phyloP scores from a whole-genome alignment of 2,113 vertebrate genomes.

The Neolamprologus sp. region DNA sequence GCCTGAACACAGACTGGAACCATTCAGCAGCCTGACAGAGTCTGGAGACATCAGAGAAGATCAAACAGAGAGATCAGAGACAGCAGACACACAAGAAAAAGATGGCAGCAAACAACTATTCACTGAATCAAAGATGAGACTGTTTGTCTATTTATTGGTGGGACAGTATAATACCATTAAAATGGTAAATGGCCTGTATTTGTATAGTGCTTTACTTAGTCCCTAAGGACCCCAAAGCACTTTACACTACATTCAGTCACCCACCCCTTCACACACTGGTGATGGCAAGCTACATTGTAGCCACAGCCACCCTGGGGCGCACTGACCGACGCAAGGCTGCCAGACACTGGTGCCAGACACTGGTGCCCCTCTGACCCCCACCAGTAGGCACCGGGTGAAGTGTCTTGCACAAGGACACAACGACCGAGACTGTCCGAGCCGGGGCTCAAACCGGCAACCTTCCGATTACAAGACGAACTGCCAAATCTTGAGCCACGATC shows the following conservation, averaged over 20 bases:
- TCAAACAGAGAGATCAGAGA: background rate
- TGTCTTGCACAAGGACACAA: background rate
- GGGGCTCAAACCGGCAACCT: background rate
- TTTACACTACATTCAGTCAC: background rate
- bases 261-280: background rate
- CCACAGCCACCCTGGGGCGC: background rate
- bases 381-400: background rate
- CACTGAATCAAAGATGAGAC: background rate
- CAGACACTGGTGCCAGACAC: background rate
- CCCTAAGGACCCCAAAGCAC: background rate
- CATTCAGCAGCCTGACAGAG: background rate
- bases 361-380: background rate
- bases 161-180: background rate
- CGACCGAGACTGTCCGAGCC: background rate
- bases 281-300: background rate
- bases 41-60: background rate
- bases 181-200: background rate
- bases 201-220: background rate
- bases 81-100: background rate
- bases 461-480: background rate
- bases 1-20: background rate
- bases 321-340: fast-evolving
- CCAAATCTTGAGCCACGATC: background rate
- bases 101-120: background rate
- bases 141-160: background rate